Evolutionary conservation across 2,113 vertebrate species (phyloP), one percentile per base, ranked within the genome.

Genomic region (Solea solea): DNA sequence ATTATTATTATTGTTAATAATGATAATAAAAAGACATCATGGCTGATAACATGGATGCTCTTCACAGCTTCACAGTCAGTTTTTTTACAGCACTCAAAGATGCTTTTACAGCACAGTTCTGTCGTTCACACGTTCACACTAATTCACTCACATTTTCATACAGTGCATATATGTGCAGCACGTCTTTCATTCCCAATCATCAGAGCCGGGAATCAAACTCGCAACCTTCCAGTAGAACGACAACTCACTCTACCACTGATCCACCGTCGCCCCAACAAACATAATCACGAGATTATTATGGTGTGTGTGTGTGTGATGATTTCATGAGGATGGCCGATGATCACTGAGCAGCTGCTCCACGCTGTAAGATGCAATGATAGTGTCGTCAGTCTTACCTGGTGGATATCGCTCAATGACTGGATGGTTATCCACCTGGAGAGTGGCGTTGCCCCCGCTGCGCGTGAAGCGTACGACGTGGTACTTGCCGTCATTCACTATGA

Each of bases 381-480:
- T 71, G 46, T 54, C 56, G 5, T 64, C 34, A 53, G 68, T 70
- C 90, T 93, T 93, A 97, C 97, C 96, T 97, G 96, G 95, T 2
- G 97, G 97, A 82, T 96, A 97, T 52, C 96, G 94, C 84, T 98
- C 96, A 59, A 97, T 97, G 91, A 98, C 93, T 0, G 97, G 95
- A 94, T 97, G 96, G 93, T 95, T 97, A 94, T 98, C 96, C 94
- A 98, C 95, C 93, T 98, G 97, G 80, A 98, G 94, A 8, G 96
- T 97, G 92, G 97, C 97, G 50, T 97, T 98, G 86, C 97, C 97
- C 13, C 97, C 97, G 9, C 97, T 98, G 87, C 96, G 95, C 7
- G 96, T 97, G 92, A 98, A 98, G 86, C 97, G 96, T 8, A 98
- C 96, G 89, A 98, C 96, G 49, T 98, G 96, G 94, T 97, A 98